Conservation (phyloP, 64 coral and sea anemone genomes). For the Trachythela sp. region DNA sequence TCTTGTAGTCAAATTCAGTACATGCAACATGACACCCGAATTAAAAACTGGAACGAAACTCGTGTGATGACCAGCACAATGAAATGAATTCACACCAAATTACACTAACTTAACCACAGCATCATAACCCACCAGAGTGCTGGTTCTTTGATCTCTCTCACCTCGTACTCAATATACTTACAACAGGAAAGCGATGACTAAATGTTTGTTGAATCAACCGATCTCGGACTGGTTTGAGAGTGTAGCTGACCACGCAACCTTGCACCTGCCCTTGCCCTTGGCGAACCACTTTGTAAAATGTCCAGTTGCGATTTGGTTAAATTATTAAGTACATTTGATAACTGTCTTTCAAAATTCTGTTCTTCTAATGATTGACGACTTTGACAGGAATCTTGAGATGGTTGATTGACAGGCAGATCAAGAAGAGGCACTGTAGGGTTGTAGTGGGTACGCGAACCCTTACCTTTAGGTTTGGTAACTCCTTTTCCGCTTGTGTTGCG, state of each 20-base stretch:
- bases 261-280: background rate
- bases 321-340: background rate
- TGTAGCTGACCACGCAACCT: background rate
- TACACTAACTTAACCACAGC: no score
- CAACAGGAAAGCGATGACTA: no score
- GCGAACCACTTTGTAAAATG: background rate
- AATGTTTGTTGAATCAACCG: background rate
- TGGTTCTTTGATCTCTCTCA: no score
- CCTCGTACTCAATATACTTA: no score
- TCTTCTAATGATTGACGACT: background rate
- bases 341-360: background rate
- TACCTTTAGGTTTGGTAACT: background rate
- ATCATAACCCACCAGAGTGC: no score
- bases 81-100: no score
- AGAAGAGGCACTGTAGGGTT: background rate
- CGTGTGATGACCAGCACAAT: no score
- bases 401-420: background rate
- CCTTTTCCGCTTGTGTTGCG: background rate
- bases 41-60: no score
- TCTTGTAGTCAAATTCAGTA: no score
- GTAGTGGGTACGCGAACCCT: background rate
- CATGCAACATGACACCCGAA: no score
- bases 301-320: background rate
- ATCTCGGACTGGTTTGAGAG: background rate
- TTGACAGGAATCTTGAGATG: background rate